A percentile compares a stretch with the other conserved stretches of the same genome.
Conservation (phyloP, 2,113 vertebrate species). For the Trichomycterus rosablanca region DNA sequence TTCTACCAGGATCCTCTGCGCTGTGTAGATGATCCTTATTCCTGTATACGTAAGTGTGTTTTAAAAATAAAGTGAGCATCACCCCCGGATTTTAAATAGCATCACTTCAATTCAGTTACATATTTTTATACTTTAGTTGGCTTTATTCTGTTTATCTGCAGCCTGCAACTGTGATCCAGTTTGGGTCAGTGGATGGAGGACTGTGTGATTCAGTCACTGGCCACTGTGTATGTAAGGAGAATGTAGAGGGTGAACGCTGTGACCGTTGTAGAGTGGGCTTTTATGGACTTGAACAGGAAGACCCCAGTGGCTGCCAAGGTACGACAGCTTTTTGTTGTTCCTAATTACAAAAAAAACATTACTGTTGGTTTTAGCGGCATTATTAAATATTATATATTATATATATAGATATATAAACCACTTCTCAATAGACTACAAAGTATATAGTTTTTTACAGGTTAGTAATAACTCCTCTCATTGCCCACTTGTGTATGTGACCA, state of each 20-base stretch:
- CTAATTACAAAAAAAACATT: background rate
- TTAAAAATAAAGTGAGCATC: background rate
- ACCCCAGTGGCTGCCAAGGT: conserved; percentile 75
- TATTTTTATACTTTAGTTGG: background rate
- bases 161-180: conserved; percentile 73
- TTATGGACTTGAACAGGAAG: conserved; percentile 60
- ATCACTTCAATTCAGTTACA: too few relatives aligned
- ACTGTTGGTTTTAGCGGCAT: background rate
- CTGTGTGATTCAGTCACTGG: conserved; percentile 71
- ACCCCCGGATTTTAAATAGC: too few relatives aligned
- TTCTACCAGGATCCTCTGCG: conserved; percentile 72
- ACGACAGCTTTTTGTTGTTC: conserved; percentile 28
- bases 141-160: conserved; percentile 40
- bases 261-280: conserved; percentile 71
- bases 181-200: conserved; percentile 57
- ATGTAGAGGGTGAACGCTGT: conserved; percentile 74
- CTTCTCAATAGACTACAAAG: background rate
- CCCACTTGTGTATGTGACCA: conserved; percentile 39
- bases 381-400: too few relatives aligned
- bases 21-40: conserved; percentile 56
- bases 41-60: conserved; percentile 71
- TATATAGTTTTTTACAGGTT: background rate
- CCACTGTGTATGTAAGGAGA: conserved; percentile 74
- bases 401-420: too few relatives aligned
- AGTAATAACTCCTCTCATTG: background rate